Evolutionary conservation across 1,140 invertebrate species (phyloP), one percentile per base, ranked within the genome.

Genomic region (Macrotrachela quadricornifera): DNA sequence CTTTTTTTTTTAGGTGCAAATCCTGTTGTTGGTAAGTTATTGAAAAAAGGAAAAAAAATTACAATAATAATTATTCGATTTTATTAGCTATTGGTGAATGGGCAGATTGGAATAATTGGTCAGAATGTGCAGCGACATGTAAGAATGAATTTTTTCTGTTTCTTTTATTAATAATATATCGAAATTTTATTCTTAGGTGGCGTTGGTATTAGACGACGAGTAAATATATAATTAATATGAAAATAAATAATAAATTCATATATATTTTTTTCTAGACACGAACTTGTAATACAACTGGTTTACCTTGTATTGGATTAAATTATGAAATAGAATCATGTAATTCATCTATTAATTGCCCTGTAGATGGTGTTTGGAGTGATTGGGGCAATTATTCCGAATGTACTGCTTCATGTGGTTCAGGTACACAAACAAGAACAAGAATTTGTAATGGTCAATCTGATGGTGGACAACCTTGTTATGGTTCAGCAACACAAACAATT

Each of bases 401-500:
- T 17, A 46, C 17, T 1, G 38, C 15, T n/a, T 40, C 41, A 15
- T 59, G 57, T 57, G 56, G 56, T 18, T 46, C 44, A 45, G 52
- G 56, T 17, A 30, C 39, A 37, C 59, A 60, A 46, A 36, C 15
- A 10, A 42, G 59, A 44, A 51, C 46, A 9, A 48, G 56, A 14
- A 43, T 47, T 30, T 57, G 56, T 42, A 30, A 2, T 30, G 21
- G 21, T 8, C 21, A 30, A 30, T 2, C 21, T 16, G 51, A 43
- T 36, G 54, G 54, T 18, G 54, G 54, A n/a, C 38, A 38, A 13
- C 13, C 9, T 53, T 42, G 54, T 46, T 21, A 49, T 58, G 45
- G 49, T 15, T 37, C 18, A 6, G 16, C 30, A 3, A 42, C 17
- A 38, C 59, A 65, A 21, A 58, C 51, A 10, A 57, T 61, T 41